phyloP scores from a whole-genome alignment of 2,888 invertebrate species.

The Drosophila robusta region DNA sequence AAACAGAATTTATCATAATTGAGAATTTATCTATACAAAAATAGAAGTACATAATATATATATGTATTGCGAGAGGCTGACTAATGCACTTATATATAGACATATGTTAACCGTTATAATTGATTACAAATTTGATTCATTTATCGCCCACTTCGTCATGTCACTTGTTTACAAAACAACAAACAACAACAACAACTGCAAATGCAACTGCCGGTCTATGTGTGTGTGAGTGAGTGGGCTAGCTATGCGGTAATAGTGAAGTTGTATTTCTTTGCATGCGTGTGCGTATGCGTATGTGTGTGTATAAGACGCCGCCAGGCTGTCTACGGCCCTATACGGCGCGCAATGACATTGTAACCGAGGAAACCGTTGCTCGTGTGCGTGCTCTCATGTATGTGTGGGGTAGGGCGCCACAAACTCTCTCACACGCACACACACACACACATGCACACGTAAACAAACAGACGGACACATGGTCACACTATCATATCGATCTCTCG shows the following conservation, averaged over 20 bases:
- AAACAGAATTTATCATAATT: slow-evolving; percentile 21
- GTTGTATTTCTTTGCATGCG: slow-evolving; percentile 45
- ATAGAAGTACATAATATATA: neutral
- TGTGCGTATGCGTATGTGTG: slow-evolving; percentile 20
- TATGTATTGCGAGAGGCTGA: slow-evolving; percentile 2
- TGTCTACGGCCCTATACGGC: slow-evolving; percentile 67
- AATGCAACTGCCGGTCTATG: slow-evolving; percentile 43
- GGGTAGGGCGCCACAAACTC: slow-evolving; percentile 45
- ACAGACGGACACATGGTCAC: slow-evolving; percentile 66
- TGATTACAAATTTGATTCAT: slow-evolving; percentile 36
- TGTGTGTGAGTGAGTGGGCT: slow-evolving; percentile 25
- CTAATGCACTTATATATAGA: neutral
- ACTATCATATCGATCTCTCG: slow-evolving; percentile 73
- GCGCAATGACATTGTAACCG: slow-evolving; percentile 71
- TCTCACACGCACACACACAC: slow-evolving; percentile 16
- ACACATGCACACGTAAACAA: slow-evolving; percentile 34
- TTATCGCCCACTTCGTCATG: slow-evolving; percentile 28
- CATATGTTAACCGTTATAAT: slow-evolving; percentile 14
- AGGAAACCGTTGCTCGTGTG: slow-evolving; percentile 65
- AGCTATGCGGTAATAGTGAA: slow-evolving; percentile 72
- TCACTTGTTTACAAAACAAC: slow-evolving; percentile 51
- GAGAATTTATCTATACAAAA: slow-evolving; percentile 1
- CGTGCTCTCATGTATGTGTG: slow-evolving; percentile 27
- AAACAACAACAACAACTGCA: slow-evolving; percentile 22
- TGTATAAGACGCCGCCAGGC: slow-evolving; percentile 68